Evolutionary conservation across 2,113 vertebrate species (phyloP).

Genomic region (Channa maculata): DNA sequence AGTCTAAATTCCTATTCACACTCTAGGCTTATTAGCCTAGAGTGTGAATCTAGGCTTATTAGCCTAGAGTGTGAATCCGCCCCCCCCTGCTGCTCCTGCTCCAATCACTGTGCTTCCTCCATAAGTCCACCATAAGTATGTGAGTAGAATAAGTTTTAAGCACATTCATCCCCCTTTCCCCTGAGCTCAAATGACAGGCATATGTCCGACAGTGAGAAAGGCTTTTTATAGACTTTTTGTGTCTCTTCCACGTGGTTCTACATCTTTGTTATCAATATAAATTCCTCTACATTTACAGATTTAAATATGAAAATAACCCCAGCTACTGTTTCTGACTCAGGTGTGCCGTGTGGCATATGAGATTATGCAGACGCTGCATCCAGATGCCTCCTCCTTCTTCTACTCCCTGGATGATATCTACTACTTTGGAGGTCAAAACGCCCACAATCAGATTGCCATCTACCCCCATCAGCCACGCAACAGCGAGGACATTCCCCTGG

Average conservation of each 20-base stretch:
- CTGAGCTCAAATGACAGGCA: neutral
- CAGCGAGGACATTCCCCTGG: slow-evolving; percentile 94
- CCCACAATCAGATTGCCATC: slow-evolving; percentile 97
- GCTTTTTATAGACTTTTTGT: slow-evolving; percentile 1
- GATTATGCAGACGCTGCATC: slow-evolving; percentile 98
- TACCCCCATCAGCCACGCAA: slow-evolving; percentile 93
- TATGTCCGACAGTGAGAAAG: neutral
- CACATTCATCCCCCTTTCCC: slow-evolving; percentile 31
- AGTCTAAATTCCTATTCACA: slow-evolving; percentile 44
- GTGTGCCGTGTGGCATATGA: slow-evolving; percentile 98
- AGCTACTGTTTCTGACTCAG: slow-evolving; percentile 72
- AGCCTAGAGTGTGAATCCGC: neutral
- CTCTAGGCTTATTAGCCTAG: slow-evolving; percentile 29
- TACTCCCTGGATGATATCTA: slow-evolving; percentile 99
- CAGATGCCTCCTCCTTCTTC: slow-evolving; percentile 95
- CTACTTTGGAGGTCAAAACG: slow-evolving; percentile 99
- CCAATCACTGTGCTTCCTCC: too few relatives aligned
- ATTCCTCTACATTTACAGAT: neutral
- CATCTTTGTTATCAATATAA: neutral
- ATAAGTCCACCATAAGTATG: slow-evolving; percentile 33
- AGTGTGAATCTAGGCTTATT: slow-evolving; percentile 19
- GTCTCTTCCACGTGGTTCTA: neutral
- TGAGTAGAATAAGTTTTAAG: slow-evolving; percentile 27
- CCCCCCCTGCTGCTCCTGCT: too few relatives aligned
- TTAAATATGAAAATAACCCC: slow-evolving; percentile 19